Evolutionary conservation across 2,888 invertebrate species (phyloP).

Genomic region (Euzophera pinguis): DNA sequence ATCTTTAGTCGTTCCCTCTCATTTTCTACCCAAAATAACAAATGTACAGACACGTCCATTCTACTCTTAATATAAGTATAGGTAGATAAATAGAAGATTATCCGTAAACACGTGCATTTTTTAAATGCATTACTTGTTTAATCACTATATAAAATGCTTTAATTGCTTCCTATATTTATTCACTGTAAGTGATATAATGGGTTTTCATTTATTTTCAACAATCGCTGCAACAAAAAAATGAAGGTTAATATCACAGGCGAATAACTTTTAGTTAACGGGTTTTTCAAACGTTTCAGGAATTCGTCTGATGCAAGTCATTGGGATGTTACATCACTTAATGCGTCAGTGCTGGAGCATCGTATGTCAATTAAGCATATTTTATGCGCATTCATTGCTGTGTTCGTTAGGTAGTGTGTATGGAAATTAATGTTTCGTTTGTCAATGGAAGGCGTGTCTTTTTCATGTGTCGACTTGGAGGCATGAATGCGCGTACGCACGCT

Average conservation of each 20-base stretch:
- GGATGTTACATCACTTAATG: constrained; percentile 63
- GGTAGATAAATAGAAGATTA: not conserved
- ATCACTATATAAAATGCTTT: not conserved
- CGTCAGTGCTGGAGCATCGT: constrained; percentile 30
- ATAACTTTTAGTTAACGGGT: constrained; percentile 33
- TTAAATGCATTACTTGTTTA: not conserved
- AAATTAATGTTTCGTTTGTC: constrained; percentile 33
- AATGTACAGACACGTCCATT: too few species aligned
- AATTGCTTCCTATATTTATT: not conserved
- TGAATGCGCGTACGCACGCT: constrained; percentile 29
- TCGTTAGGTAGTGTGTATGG: constrained; percentile 26
- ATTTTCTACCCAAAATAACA: too few species aligned
- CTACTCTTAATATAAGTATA: too few species aligned
- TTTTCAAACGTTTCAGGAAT: constrained; percentile 48
- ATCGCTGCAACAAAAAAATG: constrained; percentile 15
- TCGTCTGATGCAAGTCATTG: constrained; percentile 61
- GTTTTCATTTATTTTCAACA: not conserved
- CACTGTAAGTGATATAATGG: not conserved
- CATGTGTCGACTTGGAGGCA: constrained; percentile 29
- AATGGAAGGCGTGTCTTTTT: constrained; percentile 48
- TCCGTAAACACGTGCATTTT: not conserved
- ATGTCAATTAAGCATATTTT: constrained; percentile 22
- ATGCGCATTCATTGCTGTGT: constrained; percentile 45
- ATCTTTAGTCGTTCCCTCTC: too few species aligned
- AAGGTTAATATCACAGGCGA: constrained; percentile 17